phyloP scores from a whole-genome alignment of 2,797 vertebrate species.

The Alfaro cultratus region DNA sequence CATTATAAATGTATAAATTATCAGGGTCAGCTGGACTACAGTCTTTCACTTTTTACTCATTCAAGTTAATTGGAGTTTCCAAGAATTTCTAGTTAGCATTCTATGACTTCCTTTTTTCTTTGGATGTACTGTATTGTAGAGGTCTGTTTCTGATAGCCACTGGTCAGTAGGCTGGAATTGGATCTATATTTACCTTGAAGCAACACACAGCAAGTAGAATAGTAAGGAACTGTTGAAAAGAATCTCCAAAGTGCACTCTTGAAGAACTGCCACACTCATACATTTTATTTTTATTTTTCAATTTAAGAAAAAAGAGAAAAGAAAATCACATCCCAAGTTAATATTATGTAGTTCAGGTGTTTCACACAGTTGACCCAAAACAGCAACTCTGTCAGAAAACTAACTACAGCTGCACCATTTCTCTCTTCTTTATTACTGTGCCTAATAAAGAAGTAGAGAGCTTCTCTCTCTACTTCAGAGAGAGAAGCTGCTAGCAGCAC shows the following conservation, averaged over 20 bases:
- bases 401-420: no score
- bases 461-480: no score
- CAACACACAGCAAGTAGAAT: neutral
- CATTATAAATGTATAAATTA: neutral
- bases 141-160: neutral
- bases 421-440: no score
- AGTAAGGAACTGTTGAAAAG: neutral
- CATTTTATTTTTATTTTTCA: no score
- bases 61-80: neutral
- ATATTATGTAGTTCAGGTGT: no score
- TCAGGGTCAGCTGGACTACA: neutral
- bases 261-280: neutral
- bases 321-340: no score
- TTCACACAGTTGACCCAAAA: no score
- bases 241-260: neutral
- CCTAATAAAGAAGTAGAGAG: no score
- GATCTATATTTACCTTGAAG: neutral
- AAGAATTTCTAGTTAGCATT: neutral
- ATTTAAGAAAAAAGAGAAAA: no score
- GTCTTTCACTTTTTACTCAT: neutral
- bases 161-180: neutral
- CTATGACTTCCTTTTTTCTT: neutral
- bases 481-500: no score
- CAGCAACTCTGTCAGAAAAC: no score
- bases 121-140: neutral